Evolutionary conservation across 2,888 invertebrate genomes (phyloP).

Genomic region (Melinopterus prodromus): DNA sequence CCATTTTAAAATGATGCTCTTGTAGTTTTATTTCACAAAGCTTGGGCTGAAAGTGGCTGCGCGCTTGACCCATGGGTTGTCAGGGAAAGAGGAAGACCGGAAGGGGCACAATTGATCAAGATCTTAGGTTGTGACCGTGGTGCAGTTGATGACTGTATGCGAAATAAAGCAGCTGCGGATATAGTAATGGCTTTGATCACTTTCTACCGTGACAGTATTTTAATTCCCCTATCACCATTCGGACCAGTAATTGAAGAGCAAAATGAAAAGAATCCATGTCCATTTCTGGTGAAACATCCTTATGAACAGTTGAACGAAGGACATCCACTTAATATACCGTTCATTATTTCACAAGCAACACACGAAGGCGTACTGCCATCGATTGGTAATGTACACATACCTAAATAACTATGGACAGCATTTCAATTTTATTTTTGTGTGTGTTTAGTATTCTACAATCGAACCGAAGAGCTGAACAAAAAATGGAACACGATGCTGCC

Average conservation of each 20-base stretch:
- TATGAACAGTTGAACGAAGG: conserved; percentile 66
- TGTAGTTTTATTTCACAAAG: conserved; percentile 64
- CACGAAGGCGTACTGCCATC: conserved; percentile 77
- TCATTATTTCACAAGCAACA: conserved; percentile 70
- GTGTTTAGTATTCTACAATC: conserved; percentile 24
- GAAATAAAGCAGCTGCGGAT: conserved; percentile 64
- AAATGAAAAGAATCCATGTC: conserved; percentile 16
- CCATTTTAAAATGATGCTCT: too few relatives aligned
- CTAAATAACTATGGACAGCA: too few relatives aligned
- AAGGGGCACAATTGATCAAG: conserved; percentile 66
- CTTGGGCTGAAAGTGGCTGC: conserved; percentile 73
- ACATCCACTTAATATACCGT: conserved; percentile 68
- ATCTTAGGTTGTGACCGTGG: conserved; percentile 66
- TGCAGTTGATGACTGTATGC: conserved; percentile 66
- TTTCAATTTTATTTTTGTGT: too few relatives aligned
- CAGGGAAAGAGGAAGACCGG: conserved; percentile 63
- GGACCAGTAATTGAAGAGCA: conserved; percentile 70
- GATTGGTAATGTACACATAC: too few relatives aligned
- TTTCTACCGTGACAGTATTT: background rate
- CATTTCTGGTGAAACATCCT: conserved; percentile 70
- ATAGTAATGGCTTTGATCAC: conserved; percentile 62
- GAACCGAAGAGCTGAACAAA: conserved; percentile 26
- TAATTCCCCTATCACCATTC: conserved; percentile 71
- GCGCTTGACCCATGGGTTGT: conserved; percentile 66
- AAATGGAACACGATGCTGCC: conserved; percentile 24